Conservation (phyloP, 2,797 vertebrate species). For the Myotis daubentonii region DNA sequence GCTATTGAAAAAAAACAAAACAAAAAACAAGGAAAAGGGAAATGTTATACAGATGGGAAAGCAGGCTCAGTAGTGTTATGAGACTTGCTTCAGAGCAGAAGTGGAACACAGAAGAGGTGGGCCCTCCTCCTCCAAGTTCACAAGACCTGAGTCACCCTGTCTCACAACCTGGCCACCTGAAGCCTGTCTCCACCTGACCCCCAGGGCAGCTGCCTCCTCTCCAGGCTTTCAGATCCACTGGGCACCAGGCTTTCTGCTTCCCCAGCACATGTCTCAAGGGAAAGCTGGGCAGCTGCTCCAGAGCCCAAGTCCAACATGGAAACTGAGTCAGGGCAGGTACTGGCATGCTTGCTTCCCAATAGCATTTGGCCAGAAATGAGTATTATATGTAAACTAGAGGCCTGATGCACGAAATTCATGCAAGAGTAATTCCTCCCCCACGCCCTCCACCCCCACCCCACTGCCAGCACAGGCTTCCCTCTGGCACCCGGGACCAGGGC, state of each 20-base stretch:
- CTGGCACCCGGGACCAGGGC: no score
- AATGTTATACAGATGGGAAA: background rate
- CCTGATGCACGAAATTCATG: no score
- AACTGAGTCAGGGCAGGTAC: background rate
- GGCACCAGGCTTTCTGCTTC: background rate
- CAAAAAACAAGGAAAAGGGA: background rate
- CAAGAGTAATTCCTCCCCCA: no score
- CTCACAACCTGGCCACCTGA: background rate
- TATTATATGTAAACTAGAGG: background rate
- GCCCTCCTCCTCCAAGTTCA: background rate
- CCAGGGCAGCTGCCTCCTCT: background rate
- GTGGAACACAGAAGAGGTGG: background rate
- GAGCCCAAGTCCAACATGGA: background rate
- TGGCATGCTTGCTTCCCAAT: background rate
- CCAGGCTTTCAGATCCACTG: background rate
- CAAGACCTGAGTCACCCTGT: background rate
- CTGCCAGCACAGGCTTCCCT: no score
- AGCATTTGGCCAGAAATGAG: background rate
- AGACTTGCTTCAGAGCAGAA: background rate
- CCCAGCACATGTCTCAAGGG: background rate
- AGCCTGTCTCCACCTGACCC: background rate
- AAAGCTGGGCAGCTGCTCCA: background rate
- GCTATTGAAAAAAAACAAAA: background rate
- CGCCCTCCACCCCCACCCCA: rapidly evolving
- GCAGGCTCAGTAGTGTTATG: background rate